These are phyloP conservation scores for Brenthis daphne DNA, from an alignment of 2,888 invertebrate species.

Conservation along the genomic window DNA sequence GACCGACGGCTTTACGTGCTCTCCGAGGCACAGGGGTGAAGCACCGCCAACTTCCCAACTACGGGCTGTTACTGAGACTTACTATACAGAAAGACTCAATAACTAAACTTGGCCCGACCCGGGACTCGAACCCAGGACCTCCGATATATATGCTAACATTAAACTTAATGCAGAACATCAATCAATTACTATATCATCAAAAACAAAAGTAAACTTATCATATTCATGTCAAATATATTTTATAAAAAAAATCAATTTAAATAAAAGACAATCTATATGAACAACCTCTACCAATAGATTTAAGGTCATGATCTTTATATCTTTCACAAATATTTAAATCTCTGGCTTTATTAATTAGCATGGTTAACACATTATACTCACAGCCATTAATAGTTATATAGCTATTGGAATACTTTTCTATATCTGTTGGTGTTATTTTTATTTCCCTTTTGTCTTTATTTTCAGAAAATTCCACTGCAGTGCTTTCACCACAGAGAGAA, in stretches of 20 bases:
- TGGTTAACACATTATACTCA: conserved; percentile 53
- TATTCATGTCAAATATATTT: not conserved
- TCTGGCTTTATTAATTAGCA: conserved; percentile 55
- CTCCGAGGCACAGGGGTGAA: too few species aligned
- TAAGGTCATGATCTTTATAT: conserved; percentile 53
- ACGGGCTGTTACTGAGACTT: too few species aligned
- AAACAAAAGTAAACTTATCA: too few species aligned
- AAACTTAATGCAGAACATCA: not conserved
- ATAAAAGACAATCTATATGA: conserved; percentile 22
- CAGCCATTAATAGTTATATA: conserved; percentile 47
- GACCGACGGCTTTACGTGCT: too few species aligned
- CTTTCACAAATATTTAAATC: conserved; percentile 56
- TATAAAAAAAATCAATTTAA: not conserved
- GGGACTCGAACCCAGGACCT: too few species aligned
- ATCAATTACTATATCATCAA: not conserved
- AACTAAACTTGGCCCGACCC: too few species aligned
- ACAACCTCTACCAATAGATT: conserved; percentile 56
- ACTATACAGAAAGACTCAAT: too few species aligned
- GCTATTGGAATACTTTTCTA: conserved; percentile 54
- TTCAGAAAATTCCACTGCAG: conserved; percentile 41
- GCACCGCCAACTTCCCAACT: too few species aligned
- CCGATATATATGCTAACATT: not conserved
- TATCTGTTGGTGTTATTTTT: conserved; percentile 51
- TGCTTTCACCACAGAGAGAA: conserved; percentile 42
- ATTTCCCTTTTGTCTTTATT: conserved; percentile 37